Base-by-base conservation (phyloP, 2,113 vertebrate species). In the Marmota flaviventris region DNA sequence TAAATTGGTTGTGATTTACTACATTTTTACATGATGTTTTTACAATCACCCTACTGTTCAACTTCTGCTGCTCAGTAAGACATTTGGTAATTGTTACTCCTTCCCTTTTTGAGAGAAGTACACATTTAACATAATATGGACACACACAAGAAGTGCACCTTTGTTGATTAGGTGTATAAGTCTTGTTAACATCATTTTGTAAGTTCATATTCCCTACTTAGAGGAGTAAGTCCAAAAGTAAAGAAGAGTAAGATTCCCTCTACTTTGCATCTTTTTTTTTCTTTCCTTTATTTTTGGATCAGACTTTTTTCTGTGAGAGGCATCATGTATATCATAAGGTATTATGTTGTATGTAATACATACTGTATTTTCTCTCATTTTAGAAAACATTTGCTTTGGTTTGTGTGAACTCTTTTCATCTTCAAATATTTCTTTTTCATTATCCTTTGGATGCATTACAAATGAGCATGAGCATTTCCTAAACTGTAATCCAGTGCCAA, bases 401-500 rank as follows among this genome's bases (percentile, higher is more conserved):
- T 96, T 69, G 17, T 75, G 61, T 53, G n/a, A 56, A 78, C 24
- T 58, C 20, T 70, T 95, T 93, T 53, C 53, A 90, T 56, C 63
- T 94, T 72, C 37, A 67, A n/a, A 45, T 95, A 37, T 85, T 16
- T 89, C 93, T 75, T 93, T 94, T 65, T 79, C 69, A 88, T 53
- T 94, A 61, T 85, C 48, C 20, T 77, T 84, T 86, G 85, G 69
- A 78, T 51, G 53, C 58, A 48, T 79, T 63, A 65, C 67, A 94
- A 69, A 86, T 81, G 85, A 82, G 45, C 77, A 78, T 16, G 69
- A 72, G 85, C 22, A 51, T 88, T 94, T 92, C 89, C 92, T 85
- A 73, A 84, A 78, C 56, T 86, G 51, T 45, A 85, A 88, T 89
- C 70, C 69, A 75, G 87, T 84, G 93, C 96, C 96, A 97, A 93